phyloP scores from a whole-genome alignment of 2,888 invertebrate species.

The Philaethria dido region DNA sequence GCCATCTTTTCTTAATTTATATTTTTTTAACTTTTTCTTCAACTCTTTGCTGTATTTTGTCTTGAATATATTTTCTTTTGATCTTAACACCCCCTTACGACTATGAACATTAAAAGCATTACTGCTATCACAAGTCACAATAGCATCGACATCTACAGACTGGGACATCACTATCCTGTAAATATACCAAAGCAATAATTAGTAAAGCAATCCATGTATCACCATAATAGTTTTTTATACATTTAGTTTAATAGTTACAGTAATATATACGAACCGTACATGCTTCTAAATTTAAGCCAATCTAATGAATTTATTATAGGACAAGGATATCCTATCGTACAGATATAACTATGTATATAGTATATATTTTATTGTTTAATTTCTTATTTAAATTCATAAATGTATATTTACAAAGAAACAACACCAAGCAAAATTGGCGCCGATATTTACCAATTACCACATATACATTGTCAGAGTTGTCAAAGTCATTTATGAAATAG shows the following conservation, averaged over 20 bases:
- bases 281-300: constrained; percentile 30
- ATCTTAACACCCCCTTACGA: constrained; percentile 52
- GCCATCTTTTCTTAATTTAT: constrained; percentile 72
- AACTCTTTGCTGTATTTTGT: constrained; percentile 61
- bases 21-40: constrained; percentile 72
- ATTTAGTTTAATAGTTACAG: not conserved
- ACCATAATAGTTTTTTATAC: not conserved
- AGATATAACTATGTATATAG: not conserved
- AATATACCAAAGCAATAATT: constrained; percentile 38
- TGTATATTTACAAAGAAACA: constrained; percentile 6
- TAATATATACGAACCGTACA: constrained; percentile 41
- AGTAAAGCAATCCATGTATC: not conserved
- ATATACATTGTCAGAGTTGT: constrained; percentile 18
- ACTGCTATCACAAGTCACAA: constrained; percentile 41
- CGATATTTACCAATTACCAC: constrained; percentile 27
- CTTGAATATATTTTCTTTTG: constrained; percentile 62
- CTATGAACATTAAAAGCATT: constrained; percentile 43
- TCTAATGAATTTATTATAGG: not conserved
- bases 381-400: not conserved
- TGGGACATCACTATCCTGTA: constrained; percentile 73
- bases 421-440: constrained; percentile 43
- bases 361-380: not conserved
- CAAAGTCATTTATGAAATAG: constrained; percentile 3
- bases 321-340: not conserved
- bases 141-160: constrained; percentile 51